Base-by-base conservation (phyloP, 2,888 invertebrate genomes). In the Epirrita christyi region DNA sequence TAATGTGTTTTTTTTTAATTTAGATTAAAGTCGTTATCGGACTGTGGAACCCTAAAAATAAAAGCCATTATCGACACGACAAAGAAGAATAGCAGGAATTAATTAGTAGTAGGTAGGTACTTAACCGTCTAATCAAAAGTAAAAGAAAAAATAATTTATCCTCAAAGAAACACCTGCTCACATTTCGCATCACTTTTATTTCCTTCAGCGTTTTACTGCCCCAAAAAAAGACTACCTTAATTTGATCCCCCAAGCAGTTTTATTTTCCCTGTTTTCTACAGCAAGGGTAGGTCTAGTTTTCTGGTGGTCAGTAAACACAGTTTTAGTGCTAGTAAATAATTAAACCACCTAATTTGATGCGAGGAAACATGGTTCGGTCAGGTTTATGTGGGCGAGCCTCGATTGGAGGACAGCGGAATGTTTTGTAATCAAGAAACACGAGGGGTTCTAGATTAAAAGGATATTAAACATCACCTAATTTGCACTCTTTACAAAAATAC, bases 301-400 rank as follows among this genome's bases (percentile, higher is more conserved):
- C 61, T 70, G 83, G 83, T 75, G 71, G 73, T 71, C 66, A 73
- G 79, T 81, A 82, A 83, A 80, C 81, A 77, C 76, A 78, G 85
- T 86, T 91, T 90, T 88, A 92, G 79, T 86, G 82, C 83, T 83
- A 85, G 88, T 90, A 89, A 90, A 92, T 89, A 90, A 89, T 88
- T 87, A 86, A 83, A 86, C 78, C 82, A 70, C 81, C 85, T 90
- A 92, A 92, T 92, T 92, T 90, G 91, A 91, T 92, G 91, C 76
- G 86, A 78, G 76, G 81, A 82, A 81, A 77, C 76, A 55, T 77
- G 77, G 73, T 77, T 76, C 71, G 67, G 72, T 74, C 74, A 73
- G 76, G 79, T 90, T 91, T 88, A 88, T 81, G 86, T 76, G 77
- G 68, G 80, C 74, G 64, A 68, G 68, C 75, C 81, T 74, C 76